Conservation (phyloP, 2,113 vertebrate species). For the Epinephelus moara region DNA sequence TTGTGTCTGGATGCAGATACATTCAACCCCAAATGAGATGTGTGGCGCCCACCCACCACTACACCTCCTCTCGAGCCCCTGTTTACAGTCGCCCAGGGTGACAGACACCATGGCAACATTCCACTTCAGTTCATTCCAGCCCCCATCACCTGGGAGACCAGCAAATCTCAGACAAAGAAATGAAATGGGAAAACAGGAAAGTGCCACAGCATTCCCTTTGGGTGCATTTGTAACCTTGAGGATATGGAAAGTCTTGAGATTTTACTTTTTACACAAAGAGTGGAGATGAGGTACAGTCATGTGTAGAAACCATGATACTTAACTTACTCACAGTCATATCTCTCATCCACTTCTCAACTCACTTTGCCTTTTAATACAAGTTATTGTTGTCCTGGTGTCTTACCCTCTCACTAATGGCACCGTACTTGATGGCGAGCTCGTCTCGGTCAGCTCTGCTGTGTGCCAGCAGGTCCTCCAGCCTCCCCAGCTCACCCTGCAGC, state of each 20-base stretch:
- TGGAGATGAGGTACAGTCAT: background rate
- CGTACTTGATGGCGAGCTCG: slow-evolving; percentile 96
- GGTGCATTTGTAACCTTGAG: background rate
- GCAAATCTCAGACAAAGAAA: slow-evolving; percentile 73
- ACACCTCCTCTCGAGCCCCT: slow-evolving; percentile 63
- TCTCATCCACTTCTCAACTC: background rate
- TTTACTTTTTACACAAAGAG: background rate
- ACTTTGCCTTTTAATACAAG: background rate
- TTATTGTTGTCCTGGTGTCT: background rate
- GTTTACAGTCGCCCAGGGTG: slow-evolving; percentile 86
- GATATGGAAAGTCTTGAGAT: background rate
- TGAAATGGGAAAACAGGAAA: slow-evolving; percentile 33
- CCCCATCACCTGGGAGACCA: slow-evolving; percentile 83
- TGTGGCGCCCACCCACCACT: slow-evolving; percentile 44
- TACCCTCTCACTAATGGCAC: slow-evolving; percentile 93
- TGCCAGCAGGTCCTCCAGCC: slow-evolving; percentile 93
- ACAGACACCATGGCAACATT: slow-evolving; percentile 81
- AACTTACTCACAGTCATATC: background rate
- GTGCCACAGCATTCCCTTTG: background rate
- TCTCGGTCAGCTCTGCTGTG: slow-evolving; percentile 95
- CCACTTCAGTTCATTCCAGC: slow-evolving; percentile 81
- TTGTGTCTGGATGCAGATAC: slow-evolving; percentile 23
- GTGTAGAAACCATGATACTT: background rate
- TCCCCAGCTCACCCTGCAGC: slow-evolving; percentile 92
- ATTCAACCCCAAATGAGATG: slow-evolving; percentile 32